Percentiles rank a stretch among this genome's conserved stretches.
Evolutionary conservation across 2,888 invertebrate genomes (phyloP).

Genomic region (Agonopterix heracliana): DNA sequence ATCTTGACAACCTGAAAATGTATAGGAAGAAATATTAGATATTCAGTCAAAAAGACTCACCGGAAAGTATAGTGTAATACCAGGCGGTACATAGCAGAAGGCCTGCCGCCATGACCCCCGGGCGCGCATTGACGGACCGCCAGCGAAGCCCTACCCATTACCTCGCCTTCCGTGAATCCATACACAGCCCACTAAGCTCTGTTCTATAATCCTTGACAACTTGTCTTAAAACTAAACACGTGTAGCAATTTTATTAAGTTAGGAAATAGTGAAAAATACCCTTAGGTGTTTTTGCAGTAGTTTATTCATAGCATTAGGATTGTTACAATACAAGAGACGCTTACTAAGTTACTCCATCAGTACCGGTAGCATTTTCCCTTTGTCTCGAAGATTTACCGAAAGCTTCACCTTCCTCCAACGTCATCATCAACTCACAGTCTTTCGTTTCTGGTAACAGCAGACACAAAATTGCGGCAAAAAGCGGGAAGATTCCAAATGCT

Average conservation of each 20-base stretch:
- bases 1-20: not conserved
- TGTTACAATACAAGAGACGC: no score
- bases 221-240: no score
- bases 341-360: not conserved
- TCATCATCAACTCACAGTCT: constrained; percentile 82
- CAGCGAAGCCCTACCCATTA: constrained; percentile 41
- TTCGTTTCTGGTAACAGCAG: constrained; percentile 86
- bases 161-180: constrained; percentile 41
- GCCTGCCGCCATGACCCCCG: constrained; percentile 44
- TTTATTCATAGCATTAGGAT: no score
- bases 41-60: constrained; percentile 28
- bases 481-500: constrained; percentile 81
- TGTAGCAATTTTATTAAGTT: no score
- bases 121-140: constrained; percentile 30
- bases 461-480: constrained; percentile 79
- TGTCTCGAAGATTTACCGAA: constrained; percentile 24
- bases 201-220: constrained; percentile 11
- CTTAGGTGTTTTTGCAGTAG: not conserved
- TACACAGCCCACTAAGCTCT: constrained; percentile 43
- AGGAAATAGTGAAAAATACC: no score
- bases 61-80: constrained; percentile 64
- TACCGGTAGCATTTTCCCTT: not conserved
- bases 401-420: constrained; percentile 84
- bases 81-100: constrained; percentile 56
- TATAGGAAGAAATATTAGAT: no score